phyloP scores from a whole-genome alignment of 2,888 invertebrate genomes.

The Nineta flava region DNA sequence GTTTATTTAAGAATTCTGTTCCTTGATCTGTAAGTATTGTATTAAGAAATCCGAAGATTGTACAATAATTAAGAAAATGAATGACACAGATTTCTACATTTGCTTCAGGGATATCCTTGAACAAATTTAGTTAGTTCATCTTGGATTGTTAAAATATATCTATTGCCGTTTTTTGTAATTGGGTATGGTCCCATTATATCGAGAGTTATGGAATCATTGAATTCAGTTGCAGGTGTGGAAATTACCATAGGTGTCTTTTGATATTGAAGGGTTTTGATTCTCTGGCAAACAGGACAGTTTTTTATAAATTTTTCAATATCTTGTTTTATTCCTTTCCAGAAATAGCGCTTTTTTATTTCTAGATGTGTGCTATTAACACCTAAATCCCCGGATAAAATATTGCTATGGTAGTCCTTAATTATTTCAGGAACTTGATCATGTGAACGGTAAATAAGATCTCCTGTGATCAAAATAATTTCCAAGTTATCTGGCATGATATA shows the following conservation, averaged over 20 bases:
- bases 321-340: constrained; percentile 13
- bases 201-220: constrained; percentile 12
- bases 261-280: constrained; percentile 6
- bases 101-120: neutral
- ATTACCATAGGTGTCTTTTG: constrained; percentile 12
- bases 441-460: neutral
- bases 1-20: neutral
- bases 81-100: neutral
- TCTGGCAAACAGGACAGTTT: constrained; percentile 12
- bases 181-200: constrained; percentile 15
- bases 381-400: constrained; percentile 7
- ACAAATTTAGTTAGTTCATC: neutral
- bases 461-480: neutral
- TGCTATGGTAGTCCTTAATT: constrained; percentile 8
- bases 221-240: constrained; percentile 9
- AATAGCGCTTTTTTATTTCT: constrained; percentile 9
- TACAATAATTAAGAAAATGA: neutral
- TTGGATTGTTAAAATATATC: constrained; percentile 9
- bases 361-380: constrained; percentile 9
- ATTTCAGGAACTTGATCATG: constrained; percentile 2
- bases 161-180: constrained; percentile 10
- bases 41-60: neutral
- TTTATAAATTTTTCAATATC: constrained; percentile 12
- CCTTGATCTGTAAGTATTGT: neutral
- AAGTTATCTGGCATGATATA: neutral